phyloP scores from a whole-genome alignment of 2,888 invertebrate species.

The Caenorhabditis imperialis region DNA sequence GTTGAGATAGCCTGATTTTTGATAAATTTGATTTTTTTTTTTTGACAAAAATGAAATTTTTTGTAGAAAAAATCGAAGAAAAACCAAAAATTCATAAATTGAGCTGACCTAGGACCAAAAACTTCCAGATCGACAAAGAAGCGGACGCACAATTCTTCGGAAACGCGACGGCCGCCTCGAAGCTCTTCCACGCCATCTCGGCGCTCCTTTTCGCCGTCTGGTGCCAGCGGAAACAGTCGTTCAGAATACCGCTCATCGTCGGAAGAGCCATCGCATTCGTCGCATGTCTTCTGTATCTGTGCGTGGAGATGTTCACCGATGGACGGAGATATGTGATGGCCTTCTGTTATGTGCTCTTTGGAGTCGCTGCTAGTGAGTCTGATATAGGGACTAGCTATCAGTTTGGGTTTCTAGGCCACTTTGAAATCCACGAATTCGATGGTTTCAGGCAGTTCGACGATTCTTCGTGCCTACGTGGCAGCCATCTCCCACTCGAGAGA shows the following conservation, averaged over 20 bases:
- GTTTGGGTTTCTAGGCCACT: no score
- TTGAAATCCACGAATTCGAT: no score
- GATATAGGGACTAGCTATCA: no score
- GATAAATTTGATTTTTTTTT: not conserved
- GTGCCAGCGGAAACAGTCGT: constrained; percentile 48
- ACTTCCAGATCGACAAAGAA: constrained; percentile 59
- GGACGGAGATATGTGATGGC: constrained; percentile 60
- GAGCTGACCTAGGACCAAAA: no score
- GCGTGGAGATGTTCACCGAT: constrained; percentile 56
- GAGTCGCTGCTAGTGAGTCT: constrained; percentile 54
- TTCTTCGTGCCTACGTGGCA: constrained; percentile 61
- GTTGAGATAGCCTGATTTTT: not conserved
- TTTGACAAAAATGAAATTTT: not conserved
- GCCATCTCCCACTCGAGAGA: constrained; percentile 49
- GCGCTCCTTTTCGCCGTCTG: constrained; percentile 63
- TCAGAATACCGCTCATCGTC: constrained; percentile 50
- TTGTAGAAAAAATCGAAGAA: no score
- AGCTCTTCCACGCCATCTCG: constrained; percentile 61
- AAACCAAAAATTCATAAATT: not conserved
- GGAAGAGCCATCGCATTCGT: constrained; percentile 58
- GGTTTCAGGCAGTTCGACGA: constrained; percentile 53
- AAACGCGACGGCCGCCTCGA: constrained; percentile 57
- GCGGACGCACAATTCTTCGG: constrained; percentile 66
- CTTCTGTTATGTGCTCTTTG: constrained; percentile 60
- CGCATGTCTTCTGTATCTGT: constrained; percentile 60